These are phyloP conservation scores for Charadrius vociferus DNA, from an alignment of 2,113 vertebrate genomes.

Conservation along the genomic window DNA sequence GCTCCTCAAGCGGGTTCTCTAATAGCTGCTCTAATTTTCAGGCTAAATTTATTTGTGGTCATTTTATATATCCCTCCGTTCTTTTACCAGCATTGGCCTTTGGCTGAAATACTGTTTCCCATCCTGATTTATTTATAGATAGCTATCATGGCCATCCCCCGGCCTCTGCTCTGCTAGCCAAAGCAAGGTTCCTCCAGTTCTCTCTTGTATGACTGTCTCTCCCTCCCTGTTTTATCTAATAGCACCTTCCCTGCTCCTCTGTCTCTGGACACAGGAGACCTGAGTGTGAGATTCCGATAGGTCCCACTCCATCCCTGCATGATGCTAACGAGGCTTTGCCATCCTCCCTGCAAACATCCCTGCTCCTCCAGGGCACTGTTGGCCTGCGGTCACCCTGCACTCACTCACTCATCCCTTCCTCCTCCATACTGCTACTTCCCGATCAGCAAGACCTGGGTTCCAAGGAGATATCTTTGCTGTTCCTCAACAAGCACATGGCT, in stretches of 20 bases:
- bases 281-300: fast-evolving
- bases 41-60: not conserved
- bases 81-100: not conserved
- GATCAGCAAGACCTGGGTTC: not conserved
- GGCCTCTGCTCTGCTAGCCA: not conserved
- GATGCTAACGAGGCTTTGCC: not conserved
- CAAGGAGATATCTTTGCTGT: not conserved
- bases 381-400: not conserved
- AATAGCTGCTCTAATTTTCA: not conserved
- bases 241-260: not conserved
- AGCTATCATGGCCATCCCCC: not conserved
- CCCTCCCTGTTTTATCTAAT: not conserved
- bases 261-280: not conserved
- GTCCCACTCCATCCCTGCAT: not conserved
- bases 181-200: not conserved
- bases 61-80: not conserved
- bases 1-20: not conserved
- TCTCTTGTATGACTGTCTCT: not conserved
- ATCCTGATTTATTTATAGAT: not conserved
- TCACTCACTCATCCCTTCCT: not conserved
- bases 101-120: not conserved
- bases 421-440: not conserved
- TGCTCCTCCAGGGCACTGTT: not conserved
- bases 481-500: not conserved
- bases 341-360: not conserved